Conservation (phyloP, 2,113 vertebrate species). For the Cinclus cinclus region DNA sequence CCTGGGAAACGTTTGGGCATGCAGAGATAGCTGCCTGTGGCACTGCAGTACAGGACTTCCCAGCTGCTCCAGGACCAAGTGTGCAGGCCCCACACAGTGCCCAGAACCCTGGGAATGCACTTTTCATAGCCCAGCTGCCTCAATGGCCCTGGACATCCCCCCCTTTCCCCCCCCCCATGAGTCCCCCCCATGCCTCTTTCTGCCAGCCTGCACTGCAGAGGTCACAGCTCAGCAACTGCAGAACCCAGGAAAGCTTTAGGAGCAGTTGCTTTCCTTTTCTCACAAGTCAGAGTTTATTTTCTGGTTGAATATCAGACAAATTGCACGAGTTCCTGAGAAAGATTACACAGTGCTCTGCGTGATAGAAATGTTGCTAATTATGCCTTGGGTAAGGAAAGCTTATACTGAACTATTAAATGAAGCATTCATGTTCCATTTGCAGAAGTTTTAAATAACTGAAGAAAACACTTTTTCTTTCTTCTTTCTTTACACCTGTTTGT, state of each 20-base stretch:
- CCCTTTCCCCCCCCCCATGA: no score
- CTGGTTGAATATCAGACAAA: background rate
- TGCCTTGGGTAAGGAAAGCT: background rate
- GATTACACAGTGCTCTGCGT: background rate
- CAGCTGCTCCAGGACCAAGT: background rate
- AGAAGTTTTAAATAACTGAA: background rate
- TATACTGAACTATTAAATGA: background rate
- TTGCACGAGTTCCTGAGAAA: background rate
- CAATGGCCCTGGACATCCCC: no score
- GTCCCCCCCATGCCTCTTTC: background rate
- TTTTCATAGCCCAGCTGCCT: background rate
- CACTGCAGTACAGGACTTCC: background rate
- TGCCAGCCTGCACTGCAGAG: background rate
- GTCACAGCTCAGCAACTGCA: background rate
- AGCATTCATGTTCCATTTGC: background rate
- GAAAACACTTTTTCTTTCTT: background rate
- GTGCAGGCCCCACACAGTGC: background rate
- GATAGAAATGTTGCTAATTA: background rate
- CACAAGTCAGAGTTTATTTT: background rate
- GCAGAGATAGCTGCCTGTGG: background rate
- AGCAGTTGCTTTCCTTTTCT: background rate
- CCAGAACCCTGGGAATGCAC: background rate
- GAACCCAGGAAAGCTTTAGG: no score
- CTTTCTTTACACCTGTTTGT: background rate
- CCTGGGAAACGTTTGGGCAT: background rate